phyloP scores from a whole-genome alignment of 2,797 vertebrate species.

The Danio kyathit region DNA sequence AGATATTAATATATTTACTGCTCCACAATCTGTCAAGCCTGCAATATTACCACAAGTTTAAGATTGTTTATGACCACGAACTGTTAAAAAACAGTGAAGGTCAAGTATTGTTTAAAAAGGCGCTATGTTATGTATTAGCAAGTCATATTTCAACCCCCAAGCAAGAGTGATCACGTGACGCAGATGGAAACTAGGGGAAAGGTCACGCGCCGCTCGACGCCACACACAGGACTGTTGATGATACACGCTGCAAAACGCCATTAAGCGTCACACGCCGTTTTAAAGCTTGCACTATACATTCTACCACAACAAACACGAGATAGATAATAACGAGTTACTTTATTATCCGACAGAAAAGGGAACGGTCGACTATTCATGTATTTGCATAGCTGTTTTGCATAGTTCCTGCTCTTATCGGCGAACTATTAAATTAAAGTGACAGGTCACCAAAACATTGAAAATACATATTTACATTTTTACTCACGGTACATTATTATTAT shows the following conservation, averaged over 20 bases:
- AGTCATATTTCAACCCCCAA: slow-evolving; percentile 62
- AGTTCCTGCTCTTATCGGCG: not conserved
- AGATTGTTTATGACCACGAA: not conserved
- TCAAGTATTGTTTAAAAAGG: slow-evolving; percentile 1
- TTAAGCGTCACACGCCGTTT: not conserved
- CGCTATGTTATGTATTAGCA: not conserved
- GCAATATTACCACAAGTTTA: not conserved
- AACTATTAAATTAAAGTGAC: not conserved
- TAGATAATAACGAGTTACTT: not conserved
- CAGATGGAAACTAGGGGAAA: slow-evolving; percentile 83
- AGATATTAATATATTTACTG: too few species aligned
- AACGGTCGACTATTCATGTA: not conserved
- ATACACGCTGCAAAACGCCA: not conserved
- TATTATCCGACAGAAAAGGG: not conserved
- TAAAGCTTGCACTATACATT: not conserved
- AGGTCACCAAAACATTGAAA: not conserved
- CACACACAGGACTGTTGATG: not conserved
- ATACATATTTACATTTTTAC: too few species aligned
- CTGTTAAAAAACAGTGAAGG: slow-evolving; percentile 33
- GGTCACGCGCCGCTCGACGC: slow-evolving; percentile 67
- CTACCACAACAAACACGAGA: not conserved
- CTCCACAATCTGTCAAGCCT: too few species aligned
- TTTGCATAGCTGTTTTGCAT: not conserved
- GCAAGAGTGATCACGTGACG: slow-evolving; percentile 77
- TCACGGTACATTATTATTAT: too few species aligned